phyloP scores from a whole-genome alignment of 2,113 vertebrate genomes.

The Lycocorax pyrrhopterus region DNA sequence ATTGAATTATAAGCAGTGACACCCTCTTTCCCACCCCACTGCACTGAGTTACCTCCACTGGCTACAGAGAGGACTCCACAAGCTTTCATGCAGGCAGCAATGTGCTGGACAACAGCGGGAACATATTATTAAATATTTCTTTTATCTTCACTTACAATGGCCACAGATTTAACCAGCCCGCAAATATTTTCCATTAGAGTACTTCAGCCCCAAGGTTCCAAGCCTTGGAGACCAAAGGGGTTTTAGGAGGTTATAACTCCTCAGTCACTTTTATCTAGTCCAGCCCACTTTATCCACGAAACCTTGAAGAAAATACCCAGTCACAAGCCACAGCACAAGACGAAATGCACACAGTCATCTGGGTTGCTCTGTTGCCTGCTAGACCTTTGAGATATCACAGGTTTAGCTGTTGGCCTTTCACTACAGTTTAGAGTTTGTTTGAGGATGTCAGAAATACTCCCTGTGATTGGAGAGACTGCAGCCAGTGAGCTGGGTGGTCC shows the following conservation, averaged over 20 bases:
- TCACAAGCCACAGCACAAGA: neutral
- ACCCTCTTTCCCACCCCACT: conserved; percentile 22
- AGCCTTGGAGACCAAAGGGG: neutral
- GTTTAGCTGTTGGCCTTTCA: neutral
- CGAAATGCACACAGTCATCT: neutral
- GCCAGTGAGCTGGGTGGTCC: neutral
- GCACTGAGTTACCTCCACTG: conserved; percentile 42
- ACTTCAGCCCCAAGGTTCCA: neutral
- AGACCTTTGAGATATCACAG: neutral
- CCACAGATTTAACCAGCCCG: neutral
- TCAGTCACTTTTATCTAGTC: neutral
- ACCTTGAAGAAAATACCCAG: neutral
- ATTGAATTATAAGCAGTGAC: conserved; percentile 38
- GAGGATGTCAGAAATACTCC: neutral
- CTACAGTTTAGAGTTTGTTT: neutral
- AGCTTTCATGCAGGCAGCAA: neutral
- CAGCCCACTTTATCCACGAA: neutral
- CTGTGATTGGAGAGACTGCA: neutral
- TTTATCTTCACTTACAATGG: conserved; percentile 43
- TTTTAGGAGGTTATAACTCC: neutral
- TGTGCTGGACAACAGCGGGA: conserved; percentile 24
- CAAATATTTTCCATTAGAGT: neutral
- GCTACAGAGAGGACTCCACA: neutral
- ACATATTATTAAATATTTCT: conserved; percentile 41
- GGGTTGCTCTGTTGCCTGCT: neutral